A percentile compares a stretch with the other conserved stretches of the same genome.
Conservation (phyloP, 2,888 invertebrate genomes). For the Schizotus pectinicornis region DNA sequence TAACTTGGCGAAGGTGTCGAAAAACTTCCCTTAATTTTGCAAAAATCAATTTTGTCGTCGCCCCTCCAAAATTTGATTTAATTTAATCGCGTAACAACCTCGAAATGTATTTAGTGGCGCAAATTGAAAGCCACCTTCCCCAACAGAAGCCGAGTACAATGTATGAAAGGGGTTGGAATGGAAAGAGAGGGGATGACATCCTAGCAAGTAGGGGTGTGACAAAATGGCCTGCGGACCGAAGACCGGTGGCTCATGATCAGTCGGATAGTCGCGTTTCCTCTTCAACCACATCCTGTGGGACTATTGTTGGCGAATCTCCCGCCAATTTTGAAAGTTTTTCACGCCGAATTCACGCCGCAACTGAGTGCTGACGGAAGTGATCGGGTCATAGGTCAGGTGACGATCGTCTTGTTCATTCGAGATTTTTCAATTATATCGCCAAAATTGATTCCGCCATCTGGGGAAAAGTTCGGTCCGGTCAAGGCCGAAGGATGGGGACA, state of each 20-base stretch:
- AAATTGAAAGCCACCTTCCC: constrained; percentile 7
- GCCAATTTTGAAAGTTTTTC: constrained; percentile 25
- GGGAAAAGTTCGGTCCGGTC: constrained; percentile 66
- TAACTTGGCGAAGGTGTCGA: too few species aligned
- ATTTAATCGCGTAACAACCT: too few species aligned
- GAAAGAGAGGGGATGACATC: constrained; percentile 53
- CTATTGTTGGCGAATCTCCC: constrained; percentile 23
- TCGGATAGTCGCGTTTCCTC: constrained; percentile 53
- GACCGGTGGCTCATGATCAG: constrained; percentile 58
- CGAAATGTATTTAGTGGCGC: too few species aligned
- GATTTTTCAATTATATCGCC: constrained; percentile 31
- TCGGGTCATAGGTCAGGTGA: not conserved
- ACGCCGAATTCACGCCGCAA: not conserved
- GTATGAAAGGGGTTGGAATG: constrained; percentile 44
- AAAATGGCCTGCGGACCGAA: constrained; percentile 67
- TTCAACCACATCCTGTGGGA: constrained; percentile 34
- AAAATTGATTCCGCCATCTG: constrained; percentile 63
- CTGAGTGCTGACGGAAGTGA: not conserved
- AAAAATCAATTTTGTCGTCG: too few species aligned
- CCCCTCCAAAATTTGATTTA: too few species aligned
- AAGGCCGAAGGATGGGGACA: constrained; percentile 77
- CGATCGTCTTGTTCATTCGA: constrained; percentile 6
- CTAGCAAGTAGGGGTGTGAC: constrained; percentile 60
- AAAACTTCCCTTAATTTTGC: too few species aligned
- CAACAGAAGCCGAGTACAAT: constrained; percentile 11